Evolutionary conservation across 23 tunicate species (phyloP), one percentile per base, ranked within the genome.

Genomic region (Oikopleura vanhoeffeni): DNA sequence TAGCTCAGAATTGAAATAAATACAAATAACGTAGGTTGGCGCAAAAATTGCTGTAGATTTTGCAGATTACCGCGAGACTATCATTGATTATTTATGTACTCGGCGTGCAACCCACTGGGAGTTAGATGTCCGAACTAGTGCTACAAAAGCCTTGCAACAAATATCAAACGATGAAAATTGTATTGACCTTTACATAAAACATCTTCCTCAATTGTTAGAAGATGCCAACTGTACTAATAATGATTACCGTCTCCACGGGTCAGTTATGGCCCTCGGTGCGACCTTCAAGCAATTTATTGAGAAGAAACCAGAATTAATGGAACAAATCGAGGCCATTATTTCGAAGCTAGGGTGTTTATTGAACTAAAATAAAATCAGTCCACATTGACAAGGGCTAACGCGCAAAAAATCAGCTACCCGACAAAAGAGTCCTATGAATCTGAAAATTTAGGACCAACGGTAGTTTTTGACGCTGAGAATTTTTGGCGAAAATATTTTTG

Each of bases 61-160:
- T 75, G 82, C 84, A 83, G 95, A 90, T 64, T 93, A 93, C 41
- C 88, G 91, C 1, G 88, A 79, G 32, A 86, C 94, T 40, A 79
- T 93, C 33, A 93, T 93, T 0, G 89, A 88, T 39, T 90, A 93
- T 57, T 83, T 93, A 41, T 83, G 83, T 40, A 75, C 82, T 1
- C 41, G 40, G 8, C 88, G 87, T 41, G 79, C 90, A 27, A 89
- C 86, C 83, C 98, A 93, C 85, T 93, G 98, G 98, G 98, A 93
- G 57, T 60, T 64, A 64, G 97, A 86, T 41, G 88, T 93, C 38
- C 86, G 91, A 28, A 86, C 89, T 87, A 83, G 88, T 33, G 91
- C 98, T 38, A 94, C 98, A 13, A 95, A 71, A 38, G 35, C 34
- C 79, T 2, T 71, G 3, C 3, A 33, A 38, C 27, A 2, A 13